phyloP scores from a whole-genome alignment of 2,113 vertebrate genomes.

The Periophthalmodon schlosseri region DNA sequence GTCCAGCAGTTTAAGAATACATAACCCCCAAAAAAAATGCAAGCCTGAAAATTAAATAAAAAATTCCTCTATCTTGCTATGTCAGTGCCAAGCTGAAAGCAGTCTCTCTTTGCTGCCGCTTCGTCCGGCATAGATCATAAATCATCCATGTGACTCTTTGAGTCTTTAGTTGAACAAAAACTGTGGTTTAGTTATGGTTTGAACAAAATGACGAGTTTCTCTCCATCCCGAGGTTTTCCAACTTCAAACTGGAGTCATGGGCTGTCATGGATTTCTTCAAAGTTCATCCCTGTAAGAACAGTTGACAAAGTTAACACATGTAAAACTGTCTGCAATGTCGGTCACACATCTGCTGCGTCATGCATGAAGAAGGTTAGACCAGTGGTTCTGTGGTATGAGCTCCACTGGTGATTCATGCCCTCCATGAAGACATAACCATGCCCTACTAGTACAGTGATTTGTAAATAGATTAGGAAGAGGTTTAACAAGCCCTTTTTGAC shows the following conservation, averaged over 20 bases:
- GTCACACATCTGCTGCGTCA: not conserved
- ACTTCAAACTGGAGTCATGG: constrained; percentile 63
- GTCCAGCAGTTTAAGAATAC: constrained; percentile 43
- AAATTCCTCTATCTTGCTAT: constrained; percentile 66
- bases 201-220: constrained; percentile 67
- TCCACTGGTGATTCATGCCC: not conserved
- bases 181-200: constrained; percentile 85
- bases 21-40: constrained; percentile 64
- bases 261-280: constrained; percentile 77
- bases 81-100: constrained; percentile 58
- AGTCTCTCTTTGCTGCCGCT: constrained; percentile 44
- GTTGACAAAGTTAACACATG: not conserved
- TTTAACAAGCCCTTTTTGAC: not conserved
- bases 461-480: not conserved
- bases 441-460: not conserved
- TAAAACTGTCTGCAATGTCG: not conserved
- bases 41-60: constrained; percentile 51
- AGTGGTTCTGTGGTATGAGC: not conserved
- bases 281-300: constrained; percentile 92
- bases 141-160: constrained; percentile 34
- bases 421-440: no score
- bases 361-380: no score
- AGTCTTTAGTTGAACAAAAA: constrained; percentile 69
- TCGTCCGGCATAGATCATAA: constrained; percentile 26
- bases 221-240: constrained; percentile 75